Conservation (phyloP, 2,113 vertebrate species). For the Lathamus discolor region DNA sequence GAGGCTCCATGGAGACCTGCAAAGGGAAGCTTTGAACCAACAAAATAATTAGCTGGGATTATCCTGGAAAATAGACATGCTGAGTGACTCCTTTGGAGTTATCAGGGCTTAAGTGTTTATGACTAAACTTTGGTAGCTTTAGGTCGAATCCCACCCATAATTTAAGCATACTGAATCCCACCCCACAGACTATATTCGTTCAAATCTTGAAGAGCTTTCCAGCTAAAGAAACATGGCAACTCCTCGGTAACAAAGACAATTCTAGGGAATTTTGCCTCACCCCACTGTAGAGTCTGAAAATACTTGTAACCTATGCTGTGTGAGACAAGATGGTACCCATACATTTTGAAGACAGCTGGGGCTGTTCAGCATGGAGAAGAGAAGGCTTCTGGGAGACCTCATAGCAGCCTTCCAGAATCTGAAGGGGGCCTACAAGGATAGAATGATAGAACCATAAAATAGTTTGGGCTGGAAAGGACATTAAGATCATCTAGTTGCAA, state of each 20-base stretch:
- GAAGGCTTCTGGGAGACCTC: neutral
- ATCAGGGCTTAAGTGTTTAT: neutral
- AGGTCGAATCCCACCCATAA: neutral
- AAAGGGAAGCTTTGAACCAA: neutral
- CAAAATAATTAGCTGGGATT: neutral
- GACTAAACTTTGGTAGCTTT: neutral
- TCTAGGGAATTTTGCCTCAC: neutral
- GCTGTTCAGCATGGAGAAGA: neutral
- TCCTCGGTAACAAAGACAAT: neutral
- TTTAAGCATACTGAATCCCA: neutral
- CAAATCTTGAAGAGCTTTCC: neutral
- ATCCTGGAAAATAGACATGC: neutral
- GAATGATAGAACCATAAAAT: neutral
- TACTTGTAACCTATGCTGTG: neutral
- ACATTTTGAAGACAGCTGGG: neutral
- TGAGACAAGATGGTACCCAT: fast-evolving
- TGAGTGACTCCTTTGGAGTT: neutral
- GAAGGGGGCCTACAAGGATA: neutral
- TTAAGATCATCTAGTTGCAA: neutral
- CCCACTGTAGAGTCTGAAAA: neutral
- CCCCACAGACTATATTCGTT: neutral
- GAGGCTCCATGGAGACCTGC: neutral
- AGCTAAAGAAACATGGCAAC: neutral
- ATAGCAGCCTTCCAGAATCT: neutral
- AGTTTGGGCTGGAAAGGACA: neutral